These are phyloP conservation scores for Actinia equina DNA, from an alignment of 64 coral and sea anemone genomes.

Conservation along the genomic window DNA sequence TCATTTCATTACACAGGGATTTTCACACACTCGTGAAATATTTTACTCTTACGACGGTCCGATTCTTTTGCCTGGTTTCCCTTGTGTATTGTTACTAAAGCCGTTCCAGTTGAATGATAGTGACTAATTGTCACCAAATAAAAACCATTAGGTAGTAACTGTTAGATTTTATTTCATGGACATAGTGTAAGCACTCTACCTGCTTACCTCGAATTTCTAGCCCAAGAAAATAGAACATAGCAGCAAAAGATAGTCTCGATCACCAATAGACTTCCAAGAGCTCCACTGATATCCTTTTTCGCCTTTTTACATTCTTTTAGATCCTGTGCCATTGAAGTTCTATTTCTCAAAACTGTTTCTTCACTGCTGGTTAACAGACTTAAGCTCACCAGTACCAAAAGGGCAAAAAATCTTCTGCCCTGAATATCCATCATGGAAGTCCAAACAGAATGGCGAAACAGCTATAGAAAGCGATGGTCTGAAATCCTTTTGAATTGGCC, in stretches of 20 bases:
- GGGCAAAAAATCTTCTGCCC: neutral
- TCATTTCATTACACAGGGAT: no score
- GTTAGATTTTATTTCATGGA: no score
- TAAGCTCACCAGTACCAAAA: neutral
- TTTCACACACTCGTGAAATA: no score
- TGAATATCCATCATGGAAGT: neutral
- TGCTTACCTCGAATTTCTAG: neutral
- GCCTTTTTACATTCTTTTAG: neutral
- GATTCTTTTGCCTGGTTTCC: no score
- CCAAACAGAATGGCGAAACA: neutral
- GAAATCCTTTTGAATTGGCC: neutral
- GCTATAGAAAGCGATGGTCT: no score
- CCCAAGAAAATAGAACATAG: neutral
- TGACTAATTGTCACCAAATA: no score
- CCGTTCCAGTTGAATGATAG: no score
- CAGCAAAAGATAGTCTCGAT: slow-evolving; percentile 3
- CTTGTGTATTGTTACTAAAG: no score
- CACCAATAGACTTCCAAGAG: neutral
- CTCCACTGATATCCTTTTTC: neutral
- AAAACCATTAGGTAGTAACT: no score
- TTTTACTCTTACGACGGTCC: no score
- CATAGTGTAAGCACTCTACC: no score
- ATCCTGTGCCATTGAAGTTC: neutral
- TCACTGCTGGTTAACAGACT: neutral
- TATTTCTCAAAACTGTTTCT: no score